phyloP scores from a whole-genome alignment of 2,888 invertebrate genomes.

The Busseola fusca region DNA sequence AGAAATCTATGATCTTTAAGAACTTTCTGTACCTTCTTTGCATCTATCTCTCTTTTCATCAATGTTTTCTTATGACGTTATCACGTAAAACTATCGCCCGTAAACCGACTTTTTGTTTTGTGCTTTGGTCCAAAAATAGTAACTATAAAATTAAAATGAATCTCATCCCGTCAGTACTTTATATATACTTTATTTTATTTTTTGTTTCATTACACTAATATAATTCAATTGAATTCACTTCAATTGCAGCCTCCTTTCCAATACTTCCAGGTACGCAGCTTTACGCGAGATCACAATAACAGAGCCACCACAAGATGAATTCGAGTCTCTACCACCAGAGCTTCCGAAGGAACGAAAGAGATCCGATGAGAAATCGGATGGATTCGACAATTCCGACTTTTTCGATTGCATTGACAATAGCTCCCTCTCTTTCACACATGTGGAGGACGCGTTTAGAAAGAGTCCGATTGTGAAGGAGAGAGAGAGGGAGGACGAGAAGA shows the following conservation, averaged over 20 bases:
- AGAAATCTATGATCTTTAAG: too few relatives aligned
- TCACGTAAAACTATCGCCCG: too few relatives aligned
- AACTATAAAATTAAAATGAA: neutral
- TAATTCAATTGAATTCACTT: constrained; percentile 28
- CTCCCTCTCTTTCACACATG: constrained; percentile 85
- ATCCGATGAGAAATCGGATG: constrained; percentile 87
- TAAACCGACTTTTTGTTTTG: too few relatives aligned
- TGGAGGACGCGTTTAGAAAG: constrained; percentile 87
- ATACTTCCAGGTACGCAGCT: constrained; percentile 90
- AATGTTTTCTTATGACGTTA: too few relatives aligned
- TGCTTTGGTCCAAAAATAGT: neutral
- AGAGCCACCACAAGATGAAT: constrained; percentile 89
- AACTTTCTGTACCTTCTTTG: neutral
- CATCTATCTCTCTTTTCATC: too few relatives aligned
- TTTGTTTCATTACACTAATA: constrained; percentile 26
- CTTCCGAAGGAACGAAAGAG: constrained; percentile 85
- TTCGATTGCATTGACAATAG: constrained; percentile 88
- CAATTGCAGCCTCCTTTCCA: constrained; percentile 31
- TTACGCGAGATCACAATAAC: constrained; percentile 93
- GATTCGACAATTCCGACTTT: constrained; percentile 87
- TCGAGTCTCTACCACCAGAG: constrained; percentile 84
- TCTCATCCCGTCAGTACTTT: neutral
- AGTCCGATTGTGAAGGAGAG: constrained; percentile 82
- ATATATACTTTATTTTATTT: neutral
- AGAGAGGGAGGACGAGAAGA: constrained; percentile 79